Base-by-base conservation (phyloP, 2,797 vertebrate genomes). In the Siniperca undulata region DNA sequence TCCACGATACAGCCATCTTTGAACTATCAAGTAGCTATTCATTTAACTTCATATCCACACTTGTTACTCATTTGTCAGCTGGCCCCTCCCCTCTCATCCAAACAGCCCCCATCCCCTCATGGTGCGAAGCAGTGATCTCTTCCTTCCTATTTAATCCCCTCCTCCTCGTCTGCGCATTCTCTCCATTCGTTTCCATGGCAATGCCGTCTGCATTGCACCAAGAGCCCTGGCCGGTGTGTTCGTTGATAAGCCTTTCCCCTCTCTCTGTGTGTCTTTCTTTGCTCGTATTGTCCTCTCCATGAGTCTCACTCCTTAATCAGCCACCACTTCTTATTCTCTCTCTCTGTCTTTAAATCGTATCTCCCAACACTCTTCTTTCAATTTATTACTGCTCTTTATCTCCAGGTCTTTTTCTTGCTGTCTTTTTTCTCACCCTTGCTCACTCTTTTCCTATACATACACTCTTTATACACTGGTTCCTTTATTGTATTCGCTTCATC, bases 191-290 rank as follows among this genome's bases (percentile, higher is more conserved):
- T 97, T 96, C 97, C 96, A 97, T 96, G 96, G 96, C 91, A 96
- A 97, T 96, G 90, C 94, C 83, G 91, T 96, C 96, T 96, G 97
- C 96, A 97, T 95, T 97, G 96, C 96, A 96, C 94, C 94, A 96
- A 96, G 95, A 95, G 94, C 94, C 94, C 94, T 86, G 86, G 91
- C 83, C 84, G 84, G 91, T 89, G 82, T 85, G 89, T 90, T 94
- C 89, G 53, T 78, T 92, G 90, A 78, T 80, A 84, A 92, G 92
- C 89, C 87, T 87, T 92, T 91, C 83, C 85, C 82, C 86, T 88
- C 60, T 83, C 69, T 81, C 74, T 80, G 78, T 74, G 85, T 76
- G 67, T 89, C 75, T 76, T 69, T 77, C 75, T 64, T 77, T 30
- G 22, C 80, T 83, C 24, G 20, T 64, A 81, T 76, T 81, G 81